Conservation (phyloP, 2,888 invertebrate genomes). For the Drosophila koepferae region DNA sequence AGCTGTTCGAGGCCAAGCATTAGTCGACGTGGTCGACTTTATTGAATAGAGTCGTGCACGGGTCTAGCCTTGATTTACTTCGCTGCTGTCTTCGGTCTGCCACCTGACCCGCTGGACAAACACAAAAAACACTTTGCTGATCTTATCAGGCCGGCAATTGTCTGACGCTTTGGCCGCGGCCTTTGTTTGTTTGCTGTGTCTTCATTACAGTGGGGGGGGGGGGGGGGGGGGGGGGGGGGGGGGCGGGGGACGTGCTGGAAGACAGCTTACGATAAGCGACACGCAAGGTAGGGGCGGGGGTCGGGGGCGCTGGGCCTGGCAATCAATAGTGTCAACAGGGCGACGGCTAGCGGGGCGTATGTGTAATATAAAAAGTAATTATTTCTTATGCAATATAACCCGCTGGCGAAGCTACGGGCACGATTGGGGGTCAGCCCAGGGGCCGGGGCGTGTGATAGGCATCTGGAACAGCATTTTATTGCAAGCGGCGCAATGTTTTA, state of each 20-base stretch:
- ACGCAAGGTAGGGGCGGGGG: constrained; percentile 55
- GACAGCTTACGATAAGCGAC: constrained; percentile 67
- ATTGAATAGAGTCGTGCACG: constrained; percentile 62
- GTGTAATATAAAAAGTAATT: constrained; percentile 80
- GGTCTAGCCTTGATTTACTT: constrained; percentile 61
- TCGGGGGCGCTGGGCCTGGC: constrained; percentile 31
- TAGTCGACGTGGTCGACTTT: constrained; percentile 12
- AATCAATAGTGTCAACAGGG: constrained; percentile 73
- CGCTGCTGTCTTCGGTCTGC: constrained; percentile 4
- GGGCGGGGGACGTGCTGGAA: background rate
- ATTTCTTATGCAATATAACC: constrained; percentile 76
- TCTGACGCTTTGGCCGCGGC: constrained; percentile 69
- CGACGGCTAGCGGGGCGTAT: constrained; percentile 63
- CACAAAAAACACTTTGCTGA: constrained; percentile 55
- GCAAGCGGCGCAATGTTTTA: constrained; percentile 75
- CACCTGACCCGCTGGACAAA: constrained; percentile 36
- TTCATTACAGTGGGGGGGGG: constrained; percentile 53
- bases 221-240: fast-evolving
- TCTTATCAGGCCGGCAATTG: constrained; percentile 74
- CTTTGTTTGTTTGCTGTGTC: constrained; percentile 66
- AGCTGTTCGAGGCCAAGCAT: constrained; percentile 5
- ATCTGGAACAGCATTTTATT: constrained; percentile 80
- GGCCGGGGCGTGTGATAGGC: constrained; percentile 57
- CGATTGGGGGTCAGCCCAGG: background rate
- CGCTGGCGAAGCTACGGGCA: background rate